These are phyloP conservation scores for Diadegma fenestrale DNA, from an alignment of 2,888 invertebrate genomes.

Conservation along the genomic window DNA sequence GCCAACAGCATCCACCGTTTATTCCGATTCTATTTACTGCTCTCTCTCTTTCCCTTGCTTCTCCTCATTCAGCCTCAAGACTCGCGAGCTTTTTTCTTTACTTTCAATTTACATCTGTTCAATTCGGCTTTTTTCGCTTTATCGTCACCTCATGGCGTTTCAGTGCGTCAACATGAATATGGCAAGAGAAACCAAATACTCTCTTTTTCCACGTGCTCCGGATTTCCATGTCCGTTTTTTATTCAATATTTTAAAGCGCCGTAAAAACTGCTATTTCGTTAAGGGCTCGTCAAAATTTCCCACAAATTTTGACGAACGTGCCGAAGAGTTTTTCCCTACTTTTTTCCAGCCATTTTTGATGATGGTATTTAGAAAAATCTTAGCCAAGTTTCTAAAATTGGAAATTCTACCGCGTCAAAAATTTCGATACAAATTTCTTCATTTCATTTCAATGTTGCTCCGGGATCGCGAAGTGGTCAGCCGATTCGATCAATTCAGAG, in stretches of 20 bases:
- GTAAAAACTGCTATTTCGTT: neutral
- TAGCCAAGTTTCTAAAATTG: neutral
- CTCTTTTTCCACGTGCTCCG: too few relatives aligned
- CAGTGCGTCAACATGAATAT: neutral
- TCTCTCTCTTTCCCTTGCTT: conserved; percentile 17
- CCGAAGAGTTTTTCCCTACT: neutral
- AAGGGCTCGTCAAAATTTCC: too few relatives aligned
- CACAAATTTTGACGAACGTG: too few relatives aligned
- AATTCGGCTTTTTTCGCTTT: neutral
- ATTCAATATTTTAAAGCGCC: neutral
- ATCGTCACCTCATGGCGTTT: neutral
- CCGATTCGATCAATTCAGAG: conserved; percentile 36
- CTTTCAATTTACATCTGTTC: neutral
- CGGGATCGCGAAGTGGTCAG: neutral
- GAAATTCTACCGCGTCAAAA: neutral
- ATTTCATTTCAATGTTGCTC: neutral
- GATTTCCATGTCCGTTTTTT: neutral
- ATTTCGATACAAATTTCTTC: neutral
- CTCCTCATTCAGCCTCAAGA: neutral
- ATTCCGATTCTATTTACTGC: conserved; percentile 27
- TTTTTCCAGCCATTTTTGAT: neutral
- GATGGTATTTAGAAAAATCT: neutral
- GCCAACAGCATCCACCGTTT: conserved; percentile 43
- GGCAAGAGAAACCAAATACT: neutral
- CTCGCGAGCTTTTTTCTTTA: neutral